Conservation (phyloP, 2,888 invertebrate species). For the Opisthograptis luteolata region DNA sequence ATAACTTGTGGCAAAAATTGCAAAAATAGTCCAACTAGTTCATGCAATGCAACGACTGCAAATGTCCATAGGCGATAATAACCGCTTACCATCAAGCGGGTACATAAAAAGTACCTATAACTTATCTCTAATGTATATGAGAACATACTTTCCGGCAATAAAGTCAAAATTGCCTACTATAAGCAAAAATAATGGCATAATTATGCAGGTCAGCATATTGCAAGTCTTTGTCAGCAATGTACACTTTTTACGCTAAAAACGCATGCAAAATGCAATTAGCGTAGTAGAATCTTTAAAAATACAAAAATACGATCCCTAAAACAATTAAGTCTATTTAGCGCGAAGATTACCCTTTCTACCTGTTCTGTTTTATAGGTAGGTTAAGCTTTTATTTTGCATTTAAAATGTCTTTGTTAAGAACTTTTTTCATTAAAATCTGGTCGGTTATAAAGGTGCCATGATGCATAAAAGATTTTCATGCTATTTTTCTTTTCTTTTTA, state of each 20-base stretch:
- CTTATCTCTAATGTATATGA: too few species aligned
- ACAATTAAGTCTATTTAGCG: slow-evolving; percentile 46
- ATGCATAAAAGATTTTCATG: slow-evolving; percentile 59
- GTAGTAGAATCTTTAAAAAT: slow-evolving; percentile 31
- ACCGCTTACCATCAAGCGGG: too few species aligned
- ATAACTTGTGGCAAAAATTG: too few species aligned
- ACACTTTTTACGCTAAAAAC: slow-evolving; percentile 6
- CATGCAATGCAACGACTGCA: too few species aligned
- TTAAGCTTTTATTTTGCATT: slow-evolving; percentile 58
- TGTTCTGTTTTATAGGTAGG: slow-evolving; percentile 28
- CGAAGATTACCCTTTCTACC: slow-evolving; percentile 34
- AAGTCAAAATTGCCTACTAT: slow-evolving; percentile 29
- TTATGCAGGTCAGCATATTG: slow-evolving; percentile 11
- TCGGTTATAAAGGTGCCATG: slow-evolving; percentile 53
- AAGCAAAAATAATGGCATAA: slow-evolving; percentile 27
- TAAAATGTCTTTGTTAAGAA: slow-evolving; percentile 61
- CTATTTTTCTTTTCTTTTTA: slow-evolving; percentile 43
- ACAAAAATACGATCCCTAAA: slow-evolving; percentile 33
- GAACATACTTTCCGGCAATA: slow-evolving; percentile 1
- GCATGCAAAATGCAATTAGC: slow-evolving; percentile 23
- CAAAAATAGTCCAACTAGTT: too few species aligned
- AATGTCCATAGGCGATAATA: too few species aligned
- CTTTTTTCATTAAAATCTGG: slow-evolving; percentile 68
- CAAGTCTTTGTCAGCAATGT: slow-evolving; percentile 11
- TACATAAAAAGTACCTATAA: too few species aligned